Base-by-base conservation (phyloP, 2,797 vertebrate species). In the Pagetopsis macropterus region DNA sequence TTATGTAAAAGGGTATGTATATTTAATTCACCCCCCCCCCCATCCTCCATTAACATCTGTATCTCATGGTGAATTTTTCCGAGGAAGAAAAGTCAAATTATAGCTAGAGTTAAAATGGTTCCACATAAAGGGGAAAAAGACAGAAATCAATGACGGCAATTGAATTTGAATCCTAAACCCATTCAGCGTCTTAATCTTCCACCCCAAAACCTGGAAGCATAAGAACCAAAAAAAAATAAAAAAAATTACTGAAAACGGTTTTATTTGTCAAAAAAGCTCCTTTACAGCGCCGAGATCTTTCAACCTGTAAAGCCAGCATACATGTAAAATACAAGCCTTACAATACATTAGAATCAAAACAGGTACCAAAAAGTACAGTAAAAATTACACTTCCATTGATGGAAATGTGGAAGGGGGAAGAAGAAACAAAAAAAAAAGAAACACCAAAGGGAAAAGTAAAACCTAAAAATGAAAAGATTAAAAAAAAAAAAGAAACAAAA, bases 281-380 rank as follows among this genome's bases (percentile, higher is more conserved):
- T 95, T 92, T 96, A 97, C 94, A 96, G 95, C 94, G 95, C 95
- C 94, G 94, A 95, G 76, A 85, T 87, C 90, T 2, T 91, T 95
- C 94, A 83, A 83, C 94, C 97, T 96, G 93, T 95, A 98, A 97
- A 94, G 94, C 95, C 95, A 96, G 96, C 96, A 95, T 94, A 99
- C 96, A 98, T 98, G 97, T 98, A 99, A 99, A 99, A 99, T 99
- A 99, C 95, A 95, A 94, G 97, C 98, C 97, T 98, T 91, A 99
- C 97, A 98, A 98, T 98, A 99, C 97, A 99, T 97, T 99, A 99
- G 97, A 98, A 97, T 98, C 97, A 98, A 98, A 97, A 97, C 96
- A 96, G 98, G 97, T 99, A 99, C 98, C 97, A 99, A 99, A 99
- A 99, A 99, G 98, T 99, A 99, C 97, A 98, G 98, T 99, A 99